Percentiles rank a stretch among this genome's conserved stretches.
These are phyloP conservation scores for Diabrotica balteata DNA, from an alignment of 2,888 invertebrate genomes.

Conservation along the genomic window DNA sequence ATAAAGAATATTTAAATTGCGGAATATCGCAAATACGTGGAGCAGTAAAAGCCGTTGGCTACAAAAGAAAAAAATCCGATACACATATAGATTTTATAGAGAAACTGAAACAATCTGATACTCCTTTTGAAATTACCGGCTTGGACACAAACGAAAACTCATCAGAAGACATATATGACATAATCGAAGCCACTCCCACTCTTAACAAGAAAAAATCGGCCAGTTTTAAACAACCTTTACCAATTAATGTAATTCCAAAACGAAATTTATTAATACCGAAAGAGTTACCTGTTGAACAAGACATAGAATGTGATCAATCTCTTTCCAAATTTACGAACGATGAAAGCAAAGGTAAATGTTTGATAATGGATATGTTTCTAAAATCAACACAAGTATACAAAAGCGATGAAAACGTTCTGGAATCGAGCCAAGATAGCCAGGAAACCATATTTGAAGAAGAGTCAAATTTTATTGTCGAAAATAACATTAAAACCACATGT, in stretches of 20 bases:
- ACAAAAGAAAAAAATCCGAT: slow-evolving; percentile 57
- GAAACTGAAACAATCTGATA: slow-evolving; percentile 11
- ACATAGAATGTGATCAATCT: slow-evolving; percentile 27
- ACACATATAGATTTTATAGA: slow-evolving; percentile 5
- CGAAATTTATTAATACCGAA: neutral
- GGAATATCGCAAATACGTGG: slow-evolving; percentile 55
- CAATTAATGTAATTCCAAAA: slow-evolving; percentile 31
- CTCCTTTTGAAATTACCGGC: too few species aligned
- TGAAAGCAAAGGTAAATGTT: slow-evolving; percentile 51
- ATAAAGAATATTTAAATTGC: slow-evolving; percentile 45
- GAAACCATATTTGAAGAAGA: slow-evolving; percentile 44
- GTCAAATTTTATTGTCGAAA: slow-evolving; percentile 44
- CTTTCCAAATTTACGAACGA: slow-evolving; percentile 44
- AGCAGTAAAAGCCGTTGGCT: slow-evolving; percentile 59
- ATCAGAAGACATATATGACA: slow-evolving; percentile 6
- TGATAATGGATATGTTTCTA: slow-evolving; percentile 57
- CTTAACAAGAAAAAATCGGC: slow-evolving; percentile 3
- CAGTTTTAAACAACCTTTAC: slow-evolving; percentile 39
- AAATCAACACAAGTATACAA: slow-evolving; percentile 51
- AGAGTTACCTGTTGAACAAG: slow-evolving; percentile 12
- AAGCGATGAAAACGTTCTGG: slow-evolving; percentile 28
- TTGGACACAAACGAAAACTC: too few species aligned
- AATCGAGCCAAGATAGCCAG: slow-evolving; percentile 23
- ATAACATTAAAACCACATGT: slow-evolving; percentile 36
- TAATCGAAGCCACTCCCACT: slow-evolving; percentile 26